Base-by-base conservation (phyloP, 2,888 invertebrate genomes). In the Mythimna pallens region DNA sequence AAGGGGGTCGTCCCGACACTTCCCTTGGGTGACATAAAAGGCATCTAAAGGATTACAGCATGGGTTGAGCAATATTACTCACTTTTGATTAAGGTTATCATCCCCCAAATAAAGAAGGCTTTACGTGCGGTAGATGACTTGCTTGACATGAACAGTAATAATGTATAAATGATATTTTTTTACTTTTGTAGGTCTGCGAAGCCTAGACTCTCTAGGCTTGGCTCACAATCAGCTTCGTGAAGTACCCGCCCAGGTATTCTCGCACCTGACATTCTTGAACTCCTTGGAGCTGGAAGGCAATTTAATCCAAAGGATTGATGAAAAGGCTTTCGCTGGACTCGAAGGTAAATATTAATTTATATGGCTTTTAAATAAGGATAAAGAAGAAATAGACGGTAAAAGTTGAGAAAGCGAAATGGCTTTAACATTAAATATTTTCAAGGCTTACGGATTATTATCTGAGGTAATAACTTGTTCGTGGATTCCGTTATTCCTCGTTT, bases 201-300 rank as follows among this genome's bases (percentile, higher is more conserved):
- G 97, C 92, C 96, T 99, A 89, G 99, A 99, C 92, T 98, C 98
- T 0, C 95, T 99, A 78, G 98, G 98, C 71, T 94, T 99, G 92
- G 98, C 98, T 9, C 98, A 98, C 92, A 99, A 99, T 94, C 97
- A 97, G 91, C 96, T 99, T 77, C 97, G 97, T 65, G 97, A 97
- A 88, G 97, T 99, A 81, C 98, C 98, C 22, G 97, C 98, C 7
- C 97, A 98, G 89, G 98, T 98, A 66, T 99, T 99, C 94, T 97
- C 98, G 4, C 98, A 98, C 92, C 96, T 99, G 87, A 97, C 97
- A 34, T 97, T 98, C 87, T 96, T 99, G 71, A 99, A 98, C 94
- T 98, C 98, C 7, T 95, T 99, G 90, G 99, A 99, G 94, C 94
- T 99, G 86, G 99, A 99, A 90, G 98, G 98, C 74, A 99, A 99